A percentile compares a stretch with the other conserved stretches of the same genome.
phyloP scores from a whole-genome alignment of 2,797 vertebrate species.

The Sphenopsis melanotis region DNA sequence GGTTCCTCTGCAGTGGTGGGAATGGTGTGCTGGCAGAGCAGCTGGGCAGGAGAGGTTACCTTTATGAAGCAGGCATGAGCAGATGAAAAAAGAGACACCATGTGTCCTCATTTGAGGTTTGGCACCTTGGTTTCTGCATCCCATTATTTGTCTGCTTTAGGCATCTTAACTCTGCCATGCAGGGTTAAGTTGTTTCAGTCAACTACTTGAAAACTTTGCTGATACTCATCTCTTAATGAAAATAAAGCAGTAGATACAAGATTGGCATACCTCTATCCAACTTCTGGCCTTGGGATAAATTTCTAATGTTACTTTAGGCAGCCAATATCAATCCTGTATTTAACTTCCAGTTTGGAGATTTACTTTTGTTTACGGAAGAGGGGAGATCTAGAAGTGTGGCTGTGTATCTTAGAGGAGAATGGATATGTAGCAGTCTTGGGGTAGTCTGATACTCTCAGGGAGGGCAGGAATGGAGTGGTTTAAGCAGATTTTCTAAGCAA shows the following conservation, averaged over 20 bases:
- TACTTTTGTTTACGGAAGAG: not conserved
- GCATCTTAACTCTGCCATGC: not conserved
- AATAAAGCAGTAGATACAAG: not conserved
- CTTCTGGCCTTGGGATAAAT: not conserved
- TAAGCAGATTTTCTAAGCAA: not conserved
- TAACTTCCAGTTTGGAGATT: not conserved
- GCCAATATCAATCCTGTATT: not conserved
- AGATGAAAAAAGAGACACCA: not conserved
- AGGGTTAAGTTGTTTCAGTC: not conserved
- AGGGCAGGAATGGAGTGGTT: not conserved
- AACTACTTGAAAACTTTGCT: not conserved
- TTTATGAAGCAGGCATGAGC: not conserved
- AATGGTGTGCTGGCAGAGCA: not conserved
- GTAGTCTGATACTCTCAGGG: not conserved
- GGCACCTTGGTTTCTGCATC: not conserved
- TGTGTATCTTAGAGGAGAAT: not conserved
- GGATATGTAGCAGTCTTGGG: not conserved
- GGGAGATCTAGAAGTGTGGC: not conserved
- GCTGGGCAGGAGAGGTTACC: not conserved
- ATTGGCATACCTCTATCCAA: not conserved
- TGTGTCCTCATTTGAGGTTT: not conserved
- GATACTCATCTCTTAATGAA: not conserved
- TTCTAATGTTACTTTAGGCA: not conserved
- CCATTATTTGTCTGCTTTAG: not conserved
- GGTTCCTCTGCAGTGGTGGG: fast-evolving